These are phyloP conservation scores for Artemia sinica DNA, from an alignment of 2,888 invertebrate species.

Conservation along the genomic window DNA sequence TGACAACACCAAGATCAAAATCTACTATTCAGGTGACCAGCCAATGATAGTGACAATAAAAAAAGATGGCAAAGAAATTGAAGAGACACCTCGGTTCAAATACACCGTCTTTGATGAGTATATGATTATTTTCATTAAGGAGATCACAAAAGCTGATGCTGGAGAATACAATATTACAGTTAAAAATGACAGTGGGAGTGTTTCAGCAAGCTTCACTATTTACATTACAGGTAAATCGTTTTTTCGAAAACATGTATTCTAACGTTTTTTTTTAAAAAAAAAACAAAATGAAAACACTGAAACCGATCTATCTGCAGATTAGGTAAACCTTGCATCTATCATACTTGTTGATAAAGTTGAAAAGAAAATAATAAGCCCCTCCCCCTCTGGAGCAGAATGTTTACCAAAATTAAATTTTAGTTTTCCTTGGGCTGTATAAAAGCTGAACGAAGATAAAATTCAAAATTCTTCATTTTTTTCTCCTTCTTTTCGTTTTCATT, in stretches of 20 bases:
- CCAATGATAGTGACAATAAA: slow-evolving; percentile 73
- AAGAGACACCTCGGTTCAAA: slow-evolving; percentile 59
- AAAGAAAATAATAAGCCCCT: too few relatives aligned
- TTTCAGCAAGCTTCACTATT: slow-evolving; percentile 61
- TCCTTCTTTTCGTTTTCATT: too few relatives aligned
- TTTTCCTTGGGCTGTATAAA: too few relatives aligned
- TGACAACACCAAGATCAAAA: slow-evolving; percentile 93
- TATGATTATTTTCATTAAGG: slow-evolving; percentile 82
- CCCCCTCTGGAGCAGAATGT: too few relatives aligned
- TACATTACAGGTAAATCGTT: slow-evolving; percentile 28
- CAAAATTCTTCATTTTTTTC: too few relatives aligned
- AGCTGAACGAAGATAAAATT: too few relatives aligned
- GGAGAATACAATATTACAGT: slow-evolving; percentile 72
- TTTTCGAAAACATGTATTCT: not conserved
- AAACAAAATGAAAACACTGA: too few relatives aligned
- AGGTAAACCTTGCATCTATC: too few relatives aligned
- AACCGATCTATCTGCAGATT: too few relatives aligned
- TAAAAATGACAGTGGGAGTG: slow-evolving; percentile 76
- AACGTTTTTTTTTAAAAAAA: too few relatives aligned
- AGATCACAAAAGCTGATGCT: slow-evolving; percentile 71
- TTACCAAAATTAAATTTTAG: too few relatives aligned
- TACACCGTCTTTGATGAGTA: slow-evolving; percentile 92
- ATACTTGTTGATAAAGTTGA: too few relatives aligned
- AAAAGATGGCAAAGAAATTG: slow-evolving; percentile 59
- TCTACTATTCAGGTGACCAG: slow-evolving; percentile 88